Percentiles rank a stretch among this genome's conserved stretches.
phyloP scores from a whole-genome alignment of 2,797 vertebrate species.

The Sebastes itinus region DNA sequence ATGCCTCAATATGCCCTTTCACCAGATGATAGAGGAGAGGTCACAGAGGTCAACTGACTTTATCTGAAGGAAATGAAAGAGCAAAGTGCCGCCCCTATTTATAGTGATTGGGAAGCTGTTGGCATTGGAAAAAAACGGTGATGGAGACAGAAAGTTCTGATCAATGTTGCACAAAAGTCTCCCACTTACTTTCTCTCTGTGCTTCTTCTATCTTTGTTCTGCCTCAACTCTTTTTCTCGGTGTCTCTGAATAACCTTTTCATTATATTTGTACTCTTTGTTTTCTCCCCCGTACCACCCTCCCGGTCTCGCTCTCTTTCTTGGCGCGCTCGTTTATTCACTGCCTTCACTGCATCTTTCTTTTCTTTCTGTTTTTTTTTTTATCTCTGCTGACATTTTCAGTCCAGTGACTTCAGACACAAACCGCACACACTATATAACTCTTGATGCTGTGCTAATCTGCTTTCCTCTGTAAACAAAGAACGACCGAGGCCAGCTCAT shows the following conservation, averaged over 20 bases:
- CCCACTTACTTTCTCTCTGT: not conserved
- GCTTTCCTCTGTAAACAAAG: constrained; percentile 54
- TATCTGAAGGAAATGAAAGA: constrained; percentile 3
- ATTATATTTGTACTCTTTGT: constrained; percentile 11
- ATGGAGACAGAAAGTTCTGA: constrained; percentile 10
- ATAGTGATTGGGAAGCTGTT: constrained; percentile 9
- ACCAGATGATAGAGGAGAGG: not conserved
- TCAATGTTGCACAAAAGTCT: not conserved
- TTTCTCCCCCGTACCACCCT: not conserved
- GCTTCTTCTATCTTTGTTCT: not conserved
- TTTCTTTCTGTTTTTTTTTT: constrained; percentile 2
- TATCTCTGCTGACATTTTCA: constrained; percentile 73
- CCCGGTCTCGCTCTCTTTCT: not conserved
- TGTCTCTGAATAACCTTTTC: constrained; percentile 47
- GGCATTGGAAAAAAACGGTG: constrained; percentile 1
- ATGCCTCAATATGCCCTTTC: not conserved
- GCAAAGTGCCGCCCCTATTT: constrained; percentile 12
- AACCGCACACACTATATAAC: constrained; percentile 45
- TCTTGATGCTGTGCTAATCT: constrained; percentile 53
- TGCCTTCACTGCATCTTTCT: constrained; percentile 8
- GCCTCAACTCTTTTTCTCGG: not conserved
- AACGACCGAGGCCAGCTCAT: constrained; percentile 40
- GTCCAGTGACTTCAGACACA: constrained; percentile 66
- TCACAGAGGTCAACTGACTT: constrained; percentile 7
- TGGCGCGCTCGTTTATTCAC: constrained; percentile 32